phyloP scores from a whole-genome alignment of 2,888 invertebrate genomes.

The Gymnoscelis rufifasciata region DNA sequence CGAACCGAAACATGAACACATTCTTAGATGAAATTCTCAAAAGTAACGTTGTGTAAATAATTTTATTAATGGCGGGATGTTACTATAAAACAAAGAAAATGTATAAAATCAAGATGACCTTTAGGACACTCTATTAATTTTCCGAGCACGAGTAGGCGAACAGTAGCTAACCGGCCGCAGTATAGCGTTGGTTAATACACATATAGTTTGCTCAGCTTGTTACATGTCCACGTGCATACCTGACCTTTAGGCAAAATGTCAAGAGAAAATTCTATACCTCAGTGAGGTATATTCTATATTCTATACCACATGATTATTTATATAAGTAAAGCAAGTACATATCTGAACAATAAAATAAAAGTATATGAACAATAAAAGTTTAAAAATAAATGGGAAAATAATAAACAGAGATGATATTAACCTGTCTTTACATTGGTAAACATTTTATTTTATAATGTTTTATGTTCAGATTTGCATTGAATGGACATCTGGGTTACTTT shows the following conservation, averaged over 20 bases:
- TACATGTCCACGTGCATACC: constrained; percentile 28
- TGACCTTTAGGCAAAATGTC: constrained; percentile 42
- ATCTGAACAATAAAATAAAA: too few species aligned
- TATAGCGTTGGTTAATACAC: constrained; percentile 12
- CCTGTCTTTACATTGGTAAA: not conserved
- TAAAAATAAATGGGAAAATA: too few species aligned
- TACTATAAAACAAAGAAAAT: constrained; percentile 1
- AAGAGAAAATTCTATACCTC: constrained; percentile 30
- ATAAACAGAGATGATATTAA: not conserved
- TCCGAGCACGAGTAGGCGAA: constrained; percentile 13
- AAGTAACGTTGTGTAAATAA: too few species aligned
- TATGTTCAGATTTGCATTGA: constrained; percentile 24
- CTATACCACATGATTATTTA: too few species aligned
- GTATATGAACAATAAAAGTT: too few species aligned
- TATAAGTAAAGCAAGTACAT: too few species aligned
- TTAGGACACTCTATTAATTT: constrained; percentile 31
- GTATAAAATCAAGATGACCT: constrained; percentile 30
- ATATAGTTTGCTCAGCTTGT: constrained; percentile 2
- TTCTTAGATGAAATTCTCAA: not conserved
- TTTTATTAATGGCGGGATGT: too few species aligned
- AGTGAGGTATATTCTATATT: too few species aligned
- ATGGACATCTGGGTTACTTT: constrained; percentile 23
- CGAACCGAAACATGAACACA: too few species aligned
- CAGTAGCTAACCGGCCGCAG: constrained; percentile 10
- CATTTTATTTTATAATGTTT: too few species aligned